phyloP scores from a whole-genome alignment of 2,888 invertebrate species.

The Drosophila pegasa region DNA sequence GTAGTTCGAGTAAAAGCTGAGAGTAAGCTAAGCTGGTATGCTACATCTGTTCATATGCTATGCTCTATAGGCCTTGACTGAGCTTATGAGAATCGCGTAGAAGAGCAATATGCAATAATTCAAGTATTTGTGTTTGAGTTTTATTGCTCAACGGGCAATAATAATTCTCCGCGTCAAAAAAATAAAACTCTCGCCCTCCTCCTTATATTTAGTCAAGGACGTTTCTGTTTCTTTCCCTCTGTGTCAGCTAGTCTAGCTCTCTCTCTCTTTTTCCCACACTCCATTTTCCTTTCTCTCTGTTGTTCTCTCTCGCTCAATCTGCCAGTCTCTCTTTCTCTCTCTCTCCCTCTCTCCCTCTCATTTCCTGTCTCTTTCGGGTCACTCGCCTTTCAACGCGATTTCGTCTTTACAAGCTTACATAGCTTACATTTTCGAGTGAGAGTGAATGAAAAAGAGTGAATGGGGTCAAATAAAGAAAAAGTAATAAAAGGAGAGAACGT shows the following conservation, averaged over 20 bases:
- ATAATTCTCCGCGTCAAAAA: not conserved
- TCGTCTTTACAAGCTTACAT: not conserved
- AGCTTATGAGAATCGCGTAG: not conserved
- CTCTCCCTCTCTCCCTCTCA: not conserved
- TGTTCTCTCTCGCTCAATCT: not conserved
- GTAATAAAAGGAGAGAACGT: not conserved
- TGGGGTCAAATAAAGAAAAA: not conserved
- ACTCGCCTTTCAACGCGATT: not conserved
- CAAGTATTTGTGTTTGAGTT: not conserved
- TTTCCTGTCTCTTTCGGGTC: not conserved
- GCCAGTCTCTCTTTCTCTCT: not conserved
- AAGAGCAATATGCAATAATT: not conserved
- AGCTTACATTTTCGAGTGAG: not conserved
- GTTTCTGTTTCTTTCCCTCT: too few relatives aligned
- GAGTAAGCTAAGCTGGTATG: too few relatives aligned
- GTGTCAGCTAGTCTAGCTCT: not conserved
- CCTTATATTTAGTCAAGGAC: not conserved
- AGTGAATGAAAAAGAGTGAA: not conserved
- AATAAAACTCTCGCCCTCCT: slow-evolving; percentile 3
- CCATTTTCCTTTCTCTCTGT: not conserved
- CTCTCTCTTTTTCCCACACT: not conserved
- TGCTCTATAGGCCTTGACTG: too few relatives aligned
- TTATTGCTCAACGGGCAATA: not conserved
- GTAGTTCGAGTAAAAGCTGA: not conserved
- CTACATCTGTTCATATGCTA: too few relatives aligned